Base-by-base conservation (phyloP, 2,888 invertebrate genomes). In the Luperina testacea region DNA sequence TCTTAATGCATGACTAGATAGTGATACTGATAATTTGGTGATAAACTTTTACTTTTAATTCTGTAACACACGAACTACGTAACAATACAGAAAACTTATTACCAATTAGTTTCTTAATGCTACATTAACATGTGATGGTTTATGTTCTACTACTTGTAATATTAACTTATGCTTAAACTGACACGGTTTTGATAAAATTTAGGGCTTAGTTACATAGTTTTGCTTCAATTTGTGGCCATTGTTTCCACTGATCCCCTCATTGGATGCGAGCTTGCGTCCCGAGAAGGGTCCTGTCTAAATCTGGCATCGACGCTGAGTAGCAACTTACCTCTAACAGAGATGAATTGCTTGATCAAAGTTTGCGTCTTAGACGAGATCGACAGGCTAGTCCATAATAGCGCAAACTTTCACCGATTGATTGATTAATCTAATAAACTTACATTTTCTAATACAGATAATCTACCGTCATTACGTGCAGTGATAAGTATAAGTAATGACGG, bases 1-100 rank as follows among this genome's bases (percentile, higher is more conserved):
- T 82, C 86, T 90, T 88, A 86, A 86, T 89, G 86, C 86, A 87
- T 92, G 92, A 93, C 92, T 92, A 92, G 92, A 92, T 84, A 90
- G 77, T 88, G 84, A 91, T 88, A 88, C 84, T 86, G 86, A 89
- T n/a, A n/a, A 87, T 86, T 85, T 84, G 81, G 83, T 83, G 86
- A 87, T 85, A 84, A 81, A 81, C 77, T 83, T 85, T 79, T 70
- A 71, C 11, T 67, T 59, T 80, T 74, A 75, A 67, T 63, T 70
- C 59, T 53, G 70, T 75, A 79, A 87, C 71, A 84, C 78, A 86
- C 80, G 45, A 81, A 81, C 83, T 80, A 78, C 78, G 38, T 69
- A 77, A 81, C 63, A 80, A 78, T 77, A 82, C 17, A 64, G 71
- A 74, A 80, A 82, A 83, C 69, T 77, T 82, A 84, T 83, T 80